Evolutionary conservation across 1,140 invertebrate species (phyloP).

Genomic region (Drosophila lini): DNA sequence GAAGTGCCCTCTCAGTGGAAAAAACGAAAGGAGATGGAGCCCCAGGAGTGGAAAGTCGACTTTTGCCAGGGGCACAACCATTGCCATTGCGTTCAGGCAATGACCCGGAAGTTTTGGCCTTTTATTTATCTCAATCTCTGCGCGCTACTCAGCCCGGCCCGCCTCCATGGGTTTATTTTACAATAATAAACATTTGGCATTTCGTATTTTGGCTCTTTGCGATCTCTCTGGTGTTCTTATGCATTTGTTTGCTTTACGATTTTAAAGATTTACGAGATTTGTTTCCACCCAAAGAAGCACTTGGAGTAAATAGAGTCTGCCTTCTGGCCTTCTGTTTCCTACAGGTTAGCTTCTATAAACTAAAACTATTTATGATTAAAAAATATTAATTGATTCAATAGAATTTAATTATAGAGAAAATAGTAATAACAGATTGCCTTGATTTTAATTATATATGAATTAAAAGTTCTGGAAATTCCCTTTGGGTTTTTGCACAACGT

Average conservation of each 20-base stretch:
- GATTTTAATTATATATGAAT: neutral
- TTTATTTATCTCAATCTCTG: slow-evolving; percentile 63
- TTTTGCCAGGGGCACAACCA: neutral
- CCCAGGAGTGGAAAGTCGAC: slow-evolving; percentile 13
- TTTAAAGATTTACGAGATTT: slow-evolving; percentile 73
- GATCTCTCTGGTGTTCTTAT: slow-evolving; percentile 30
- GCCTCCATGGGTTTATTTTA: slow-evolving; percentile 54
- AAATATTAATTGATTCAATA: neutral
- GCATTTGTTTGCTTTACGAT: slow-evolving; percentile 75
- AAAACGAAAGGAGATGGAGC: neutral
- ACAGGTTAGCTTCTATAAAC: slow-evolving; percentile 10
- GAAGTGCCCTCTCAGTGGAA: slow-evolving; percentile 19
- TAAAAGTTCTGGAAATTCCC: neutral
- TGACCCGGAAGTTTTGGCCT: slow-evolving; percentile 67
- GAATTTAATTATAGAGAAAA: neutral
- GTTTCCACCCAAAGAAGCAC: slow-evolving; percentile 39
- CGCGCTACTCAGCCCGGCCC: neutral
- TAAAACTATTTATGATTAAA: neutral
- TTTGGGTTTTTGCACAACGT: neutral
- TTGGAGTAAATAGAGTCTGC: slow-evolving; percentile 22
- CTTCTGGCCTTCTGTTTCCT: slow-evolving; percentile 28
- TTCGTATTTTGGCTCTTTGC: slow-evolving; percentile 49
- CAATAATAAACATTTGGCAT: slow-evolving; percentile 69
- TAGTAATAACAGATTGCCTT: neutral
- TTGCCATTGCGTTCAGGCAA: slow-evolving; percentile 37